These are phyloP conservation scores for Regulus satrapa DNA, from an alignment of 2,113 vertebrate species.

Conservation along the genomic window DNA sequence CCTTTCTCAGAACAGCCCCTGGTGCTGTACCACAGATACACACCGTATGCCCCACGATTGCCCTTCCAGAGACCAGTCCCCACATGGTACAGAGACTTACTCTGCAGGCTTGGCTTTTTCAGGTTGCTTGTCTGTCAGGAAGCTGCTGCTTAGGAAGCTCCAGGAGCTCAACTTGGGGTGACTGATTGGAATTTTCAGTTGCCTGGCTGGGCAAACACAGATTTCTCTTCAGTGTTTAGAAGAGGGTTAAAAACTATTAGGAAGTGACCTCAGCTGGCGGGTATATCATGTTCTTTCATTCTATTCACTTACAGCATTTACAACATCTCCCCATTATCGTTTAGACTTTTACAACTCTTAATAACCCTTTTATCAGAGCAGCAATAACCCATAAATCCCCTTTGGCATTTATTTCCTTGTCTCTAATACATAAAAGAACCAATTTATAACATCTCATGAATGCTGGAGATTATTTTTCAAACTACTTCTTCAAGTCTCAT, in stretches of 20 bases:
- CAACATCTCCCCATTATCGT: conserved; percentile 54
- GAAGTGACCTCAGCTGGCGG: conserved; percentile 35
- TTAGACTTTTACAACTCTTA: conserved; percentile 64
- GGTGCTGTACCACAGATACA: background rate
- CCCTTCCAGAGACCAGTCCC: background rate
- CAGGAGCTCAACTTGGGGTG: background rate
- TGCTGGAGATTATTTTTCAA: conserved; percentile 37
- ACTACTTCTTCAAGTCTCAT: background rate
- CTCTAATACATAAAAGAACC: conserved; percentile 45
- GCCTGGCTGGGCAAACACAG: background rate
- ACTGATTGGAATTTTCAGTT: background rate
- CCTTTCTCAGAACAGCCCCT: background rate
- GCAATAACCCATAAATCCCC: conserved; percentile 59
- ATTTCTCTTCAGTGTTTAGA: background rate
- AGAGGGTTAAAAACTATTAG: conserved; percentile 30
- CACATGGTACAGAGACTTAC: background rate
- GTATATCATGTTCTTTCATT: conserved; percentile 47
- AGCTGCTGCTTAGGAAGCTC: background rate
- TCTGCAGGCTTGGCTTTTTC: background rate
- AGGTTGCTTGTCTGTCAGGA: background rate
- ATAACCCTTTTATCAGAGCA: conserved; percentile 60
- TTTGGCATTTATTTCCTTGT: conserved; percentile 44
- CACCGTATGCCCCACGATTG: accelerated
- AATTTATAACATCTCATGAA: conserved; percentile 48
- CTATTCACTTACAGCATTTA: conserved; percentile 49